Base-by-base conservation (phyloP, 2,888 invertebrate species). In the Leucophenga maculata region DNA sequence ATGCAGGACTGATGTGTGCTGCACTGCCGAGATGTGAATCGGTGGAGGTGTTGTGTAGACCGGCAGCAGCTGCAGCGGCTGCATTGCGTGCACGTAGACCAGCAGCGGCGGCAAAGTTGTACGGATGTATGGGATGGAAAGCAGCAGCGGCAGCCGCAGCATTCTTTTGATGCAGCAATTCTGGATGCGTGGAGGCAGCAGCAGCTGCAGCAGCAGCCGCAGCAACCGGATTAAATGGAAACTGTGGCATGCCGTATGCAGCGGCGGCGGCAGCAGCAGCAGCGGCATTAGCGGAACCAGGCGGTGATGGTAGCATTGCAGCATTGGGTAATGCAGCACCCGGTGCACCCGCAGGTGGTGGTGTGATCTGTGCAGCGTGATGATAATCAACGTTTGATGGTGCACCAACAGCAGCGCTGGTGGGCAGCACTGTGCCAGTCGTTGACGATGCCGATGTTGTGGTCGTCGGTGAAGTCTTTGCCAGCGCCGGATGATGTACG, bases 401-500 rank as follows among this genome's bases (percentile, higher is more conserved):
- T 16, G 3, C 44, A 64, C 11, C 64, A 9, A 9, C 70, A 2
- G 64, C 65, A 22, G 69, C 69, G 62, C 73, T 76, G 60, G 80
- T 72, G 18, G 78, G 74, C 3, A 77, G 74, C 44, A 79, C 52
- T 26, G 80, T 79, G 44, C 72, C 14, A 6, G 9, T 11, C 9
- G 39, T 8, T 31, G 80, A 79, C 32, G 73, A 26, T 11, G 9
- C 3, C 1, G 9, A 11, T 39, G 39, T 6, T 31, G 80, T 79
- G 32, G 73, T n/a, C 90, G 89, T 86, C 9, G 85, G 82, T 82
- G 88, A 88, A 91, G 92, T 92, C 92, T 93, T 93, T 59, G 93
- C 88, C 74, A 93, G 88, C 3, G 91, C 89, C 4, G 90, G 90
- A 86, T 90, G 90, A 83, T 90, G 90, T 2, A 83, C 83, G 26